Evolutionary conservation across 2,113 vertebrate species (phyloP), one percentile per base, ranked within the genome.

Genomic region (Eubucco bourcierii): DNA sequence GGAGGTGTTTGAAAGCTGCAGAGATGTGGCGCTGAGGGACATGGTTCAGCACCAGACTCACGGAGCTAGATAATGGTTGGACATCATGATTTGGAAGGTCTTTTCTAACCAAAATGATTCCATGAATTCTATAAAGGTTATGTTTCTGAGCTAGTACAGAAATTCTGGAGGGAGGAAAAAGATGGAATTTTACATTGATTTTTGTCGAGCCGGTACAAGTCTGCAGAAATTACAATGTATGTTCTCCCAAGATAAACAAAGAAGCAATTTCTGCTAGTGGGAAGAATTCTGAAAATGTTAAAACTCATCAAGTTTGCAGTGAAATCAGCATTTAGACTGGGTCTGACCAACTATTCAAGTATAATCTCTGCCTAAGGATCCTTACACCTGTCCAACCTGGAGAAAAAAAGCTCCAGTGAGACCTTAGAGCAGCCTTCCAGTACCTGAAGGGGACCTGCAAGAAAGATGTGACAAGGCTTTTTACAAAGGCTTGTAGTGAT

Each of bases 101-200:
- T 52, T 52, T 52, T 52, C 50, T 23, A 52, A 52, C 50, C 50
- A 52, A 52, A 52, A 52, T 13, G 23, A 13, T 52, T 52, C 50
- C 50, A 52, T 52, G 50, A 52, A 24, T 52, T 24, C 23, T 52
- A 52, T 25, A 23, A 50, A 41, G 31, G 46, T 46, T 7, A 61
- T 16, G 3, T 5, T 72, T 86, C 70, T 58, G 15, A 75, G 31
- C 24, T 75, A 11, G 12, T 39, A 8, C n/a, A 92, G 58, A 84
- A 75, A 65, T 50, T 88, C 8, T 71, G 34, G 20, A 63, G 20
- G 16, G 3, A 66, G 46, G 39, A 31, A 19, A 55, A 39, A 50
- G 55, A 59, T 6, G 9, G 4, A 10, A 20, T 37, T 67, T 41
- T 56, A 7, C 0, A 3, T 28, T 70, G 0, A 8, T 64, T 88